Conservation (phyloP, 2,888 invertebrate species). For the Amiota minor region DNA sequence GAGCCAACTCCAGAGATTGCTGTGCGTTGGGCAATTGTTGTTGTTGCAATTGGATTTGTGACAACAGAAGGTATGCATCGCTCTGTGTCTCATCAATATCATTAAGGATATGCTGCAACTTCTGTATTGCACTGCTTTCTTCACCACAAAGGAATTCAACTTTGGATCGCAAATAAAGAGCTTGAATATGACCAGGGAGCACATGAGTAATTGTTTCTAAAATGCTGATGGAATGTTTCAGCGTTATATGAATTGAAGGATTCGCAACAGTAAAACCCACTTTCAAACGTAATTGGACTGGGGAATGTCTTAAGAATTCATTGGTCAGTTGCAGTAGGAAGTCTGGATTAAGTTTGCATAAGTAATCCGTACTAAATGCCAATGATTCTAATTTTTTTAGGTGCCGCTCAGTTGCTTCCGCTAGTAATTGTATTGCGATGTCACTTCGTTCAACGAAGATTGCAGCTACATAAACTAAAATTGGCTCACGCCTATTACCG, state of each 20-base stretch:
- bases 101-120: slow-evolving; percentile 83
- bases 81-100: slow-evolving; percentile 85
- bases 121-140: slow-evolving; percentile 80
- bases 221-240: slow-evolving; percentile 79
- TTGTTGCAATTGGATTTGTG: slow-evolving; percentile 86
- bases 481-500: slow-evolving; percentile 76
- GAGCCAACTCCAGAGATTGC: slow-evolving; percentile 89
- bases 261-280: slow-evolving; percentile 68
- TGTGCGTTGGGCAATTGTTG: slow-evolving; percentile 83
- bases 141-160: slow-evolving; percentile 88
- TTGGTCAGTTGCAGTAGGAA: slow-evolving; percentile 86
- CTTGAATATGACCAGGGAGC: slow-evolving; percentile 85
- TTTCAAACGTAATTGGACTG: slow-evolving; percentile 77
- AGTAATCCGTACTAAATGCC: slow-evolving; percentile 84
- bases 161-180: slow-evolving; percentile 83
- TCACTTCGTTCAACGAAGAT: slow-evolving; percentile 76
- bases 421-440: slow-evolving; percentile 77
- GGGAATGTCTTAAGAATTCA: slow-evolving; percentile 84
- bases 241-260: slow-evolving; percentile 74
- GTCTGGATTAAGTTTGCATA: slow-evolving; percentile 86
- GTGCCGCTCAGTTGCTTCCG: slow-evolving; percentile 78
- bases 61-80: slow-evolving; percentile 88
- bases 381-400: slow-evolving; percentile 75
- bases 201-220: slow-evolving; percentile 83
- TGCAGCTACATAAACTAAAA: slow-evolving; percentile 79